Evolutionary conservation across 2,797 vertebrate genomes (phyloP), one percentile per base, ranked within the genome.

Genomic region (Toxotes lorentzi): DNA sequence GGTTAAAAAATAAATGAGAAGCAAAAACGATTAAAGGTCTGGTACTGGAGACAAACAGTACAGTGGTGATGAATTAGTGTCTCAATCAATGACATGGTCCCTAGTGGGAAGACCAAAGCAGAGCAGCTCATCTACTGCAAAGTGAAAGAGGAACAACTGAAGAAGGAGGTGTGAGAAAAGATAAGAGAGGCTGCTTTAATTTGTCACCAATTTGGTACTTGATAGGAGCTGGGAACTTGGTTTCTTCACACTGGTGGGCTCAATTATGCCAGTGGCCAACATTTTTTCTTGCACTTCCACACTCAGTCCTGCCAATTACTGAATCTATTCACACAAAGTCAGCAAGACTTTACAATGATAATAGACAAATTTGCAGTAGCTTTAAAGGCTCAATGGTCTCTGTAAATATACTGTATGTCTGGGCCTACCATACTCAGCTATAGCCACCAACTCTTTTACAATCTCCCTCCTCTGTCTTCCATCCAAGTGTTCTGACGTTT

Each of bases 301-400:
- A 38, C 63, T 59, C 73, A 70, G 72, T 59, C 78, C 68, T 76
- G 66, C 80, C 83, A 88, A 80, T 85, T 76, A 84, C 57, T 63
- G 67, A 73, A 69, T 72, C 71, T 17, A 74, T 81, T 78, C 81
- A 53, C 48, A 68, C 40, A 16, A 41, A 47, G 2, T 23, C 19
- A 45, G 34, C 8, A 43, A 62, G 51, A 24, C 65, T 57, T 4
- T 63, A 54, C 21, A 56, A 30, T n/a, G 14, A 84, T 64, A 70
- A 11, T 30, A 57, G 43, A 43, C 32, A 58, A 51, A 58, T 66
- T 23, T 63, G 38, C 64, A 63, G 59, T 51, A 43, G 40, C n/a
- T 61, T 81, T 69, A 66, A 32, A 58, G 16, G 27, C n/a, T 62
- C 3, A 59, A 23, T 64, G 32, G 43, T 62, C 47, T 48, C 12